Evolutionary conservation across 2,113 vertebrate genomes (phyloP).

Genomic region (Eretmodus cyanostictus): DNA sequence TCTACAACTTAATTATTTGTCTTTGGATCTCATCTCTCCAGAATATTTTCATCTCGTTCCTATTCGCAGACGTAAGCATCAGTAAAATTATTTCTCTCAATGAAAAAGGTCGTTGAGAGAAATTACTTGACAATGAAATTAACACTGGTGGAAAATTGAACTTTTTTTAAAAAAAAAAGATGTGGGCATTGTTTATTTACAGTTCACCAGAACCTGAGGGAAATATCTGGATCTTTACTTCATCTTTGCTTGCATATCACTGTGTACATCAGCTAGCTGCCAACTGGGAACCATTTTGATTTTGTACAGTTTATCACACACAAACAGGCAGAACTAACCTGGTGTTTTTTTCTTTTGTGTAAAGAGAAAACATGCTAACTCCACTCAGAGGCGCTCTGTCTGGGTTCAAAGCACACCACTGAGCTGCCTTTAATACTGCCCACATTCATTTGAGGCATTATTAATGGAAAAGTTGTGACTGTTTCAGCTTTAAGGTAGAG

Average conservation of each 20-base stretch:
- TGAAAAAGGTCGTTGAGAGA: neutral
- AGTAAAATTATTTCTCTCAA: neutral
- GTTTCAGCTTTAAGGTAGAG: neutral
- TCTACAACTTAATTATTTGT: neutral
- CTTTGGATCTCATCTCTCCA: neutral
- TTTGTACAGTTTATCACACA: neutral
- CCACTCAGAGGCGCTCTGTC: neutral
- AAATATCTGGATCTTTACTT: neutral
- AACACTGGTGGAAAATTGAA: neutral
- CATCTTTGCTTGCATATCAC: neutral
- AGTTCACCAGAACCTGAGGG: neutral
- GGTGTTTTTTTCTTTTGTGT: neutral
- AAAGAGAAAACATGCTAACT: neutral
- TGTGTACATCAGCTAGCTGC: neutral
- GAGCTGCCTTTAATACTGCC: neutral
- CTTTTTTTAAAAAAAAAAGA: neutral
- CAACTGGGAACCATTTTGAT: neutral
- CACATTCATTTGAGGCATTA: neutral
- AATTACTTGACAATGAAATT: neutral
- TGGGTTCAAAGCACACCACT: neutral
- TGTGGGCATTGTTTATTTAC: neutral
- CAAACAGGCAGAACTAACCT: neutral
- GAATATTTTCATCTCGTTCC: neutral
- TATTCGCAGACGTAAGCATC: neutral
- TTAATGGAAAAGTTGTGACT: neutral